A percentile compares a stretch with the other conserved stretches of the same genome.
Conservation (phyloP, 2,113 vertebrate genomes). For the Toxotes chatareus region DNA sequence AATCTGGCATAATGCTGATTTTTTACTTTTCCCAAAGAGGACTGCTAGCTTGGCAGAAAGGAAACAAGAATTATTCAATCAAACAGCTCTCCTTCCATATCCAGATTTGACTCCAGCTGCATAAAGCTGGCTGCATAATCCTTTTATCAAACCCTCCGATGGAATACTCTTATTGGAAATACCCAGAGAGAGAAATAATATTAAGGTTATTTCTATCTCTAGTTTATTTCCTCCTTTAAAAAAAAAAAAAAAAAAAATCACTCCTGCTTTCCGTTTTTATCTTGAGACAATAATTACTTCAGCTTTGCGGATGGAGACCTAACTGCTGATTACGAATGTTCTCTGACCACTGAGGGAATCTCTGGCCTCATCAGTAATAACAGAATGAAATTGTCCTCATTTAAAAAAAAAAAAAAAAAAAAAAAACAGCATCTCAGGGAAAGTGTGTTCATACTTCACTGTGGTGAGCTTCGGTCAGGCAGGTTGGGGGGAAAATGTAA, state of each 20-base stretch:
- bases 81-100: constrained; percentile 81
- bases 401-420: constrained; percentile 28
- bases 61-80: constrained; percentile 88
- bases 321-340: constrained; percentile 71
- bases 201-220: constrained; percentile 83
- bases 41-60: constrained; percentile 84
- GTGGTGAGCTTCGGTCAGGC: constrained; percentile 27
- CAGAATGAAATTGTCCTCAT: constrained; percentile 58
- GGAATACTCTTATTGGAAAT: constrained; percentile 82
- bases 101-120: constrained; percentile 82
- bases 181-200: constrained; percentile 81
- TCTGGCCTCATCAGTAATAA: constrained; percentile 72
- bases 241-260: constrained; percentile 61
- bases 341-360: constrained; percentile 70
- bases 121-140: constrained; percentile 84
- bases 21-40: constrained; percentile 80
- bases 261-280: constrained; percentile 76
- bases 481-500: constrained; percentile 54
- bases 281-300: constrained; percentile 81
- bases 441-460: not conserved
- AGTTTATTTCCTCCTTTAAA: constrained; percentile 78
- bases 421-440: constrained; percentile 6
- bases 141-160: constrained; percentile 85
- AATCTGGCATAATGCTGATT: constrained; percentile 87
- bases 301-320: constrained; percentile 58